These are phyloP conservation scores for Tetraodon nigroviridis DNA, from an alignment of 2,113 vertebrate genomes.

Conservation along the genomic window DNA sequence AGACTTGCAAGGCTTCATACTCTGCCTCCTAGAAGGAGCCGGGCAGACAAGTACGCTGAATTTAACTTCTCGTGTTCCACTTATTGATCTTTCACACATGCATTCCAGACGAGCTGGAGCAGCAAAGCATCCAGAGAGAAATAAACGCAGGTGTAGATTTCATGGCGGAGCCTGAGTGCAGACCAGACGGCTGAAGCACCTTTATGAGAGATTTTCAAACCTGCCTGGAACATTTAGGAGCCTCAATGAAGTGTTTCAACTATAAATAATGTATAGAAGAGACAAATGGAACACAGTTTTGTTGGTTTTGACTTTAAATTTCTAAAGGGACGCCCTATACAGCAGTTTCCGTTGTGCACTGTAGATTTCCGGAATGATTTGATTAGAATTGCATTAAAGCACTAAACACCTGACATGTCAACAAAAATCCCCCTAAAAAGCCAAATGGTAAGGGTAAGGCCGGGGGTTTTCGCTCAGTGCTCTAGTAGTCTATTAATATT, in stretches of 20 bases:
- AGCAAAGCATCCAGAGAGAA: slow-evolving; percentile 2
- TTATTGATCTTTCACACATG: slow-evolving; percentile 39
- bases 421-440: slow-evolving; percentile 2
- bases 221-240: slow-evolving; percentile 26
- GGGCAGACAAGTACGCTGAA: slow-evolving; percentile 12
- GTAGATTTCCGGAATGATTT: too few relatives aligned
- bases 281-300: slow-evolving; percentile 14
- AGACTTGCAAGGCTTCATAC: too few relatives aligned
- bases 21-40: background rate
- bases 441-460: background rate
- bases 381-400: too few relatives aligned
- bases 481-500: slow-evolving; percentile 47
- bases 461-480: slow-evolving; percentile 2
- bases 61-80: slow-evolving; percentile 31
- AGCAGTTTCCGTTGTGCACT: too few relatives aligned
- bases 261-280: slow-evolving; percentile 53
- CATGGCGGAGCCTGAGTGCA: background rate
- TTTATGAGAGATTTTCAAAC: slow-evolving; percentile 47
- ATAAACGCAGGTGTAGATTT: background rate
- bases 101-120: slow-evolving; percentile 25
- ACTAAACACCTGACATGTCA: background rate
- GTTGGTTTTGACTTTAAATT: background rate
- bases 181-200: slow-evolving; percentile 3
- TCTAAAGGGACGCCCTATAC: too few relatives aligned
- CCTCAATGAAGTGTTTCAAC: slow-evolving; percentile 42